Evolutionary conservation across 2,797 vertebrate species (phyloP).

Genomic region (Masticophis lateralis): DNA sequence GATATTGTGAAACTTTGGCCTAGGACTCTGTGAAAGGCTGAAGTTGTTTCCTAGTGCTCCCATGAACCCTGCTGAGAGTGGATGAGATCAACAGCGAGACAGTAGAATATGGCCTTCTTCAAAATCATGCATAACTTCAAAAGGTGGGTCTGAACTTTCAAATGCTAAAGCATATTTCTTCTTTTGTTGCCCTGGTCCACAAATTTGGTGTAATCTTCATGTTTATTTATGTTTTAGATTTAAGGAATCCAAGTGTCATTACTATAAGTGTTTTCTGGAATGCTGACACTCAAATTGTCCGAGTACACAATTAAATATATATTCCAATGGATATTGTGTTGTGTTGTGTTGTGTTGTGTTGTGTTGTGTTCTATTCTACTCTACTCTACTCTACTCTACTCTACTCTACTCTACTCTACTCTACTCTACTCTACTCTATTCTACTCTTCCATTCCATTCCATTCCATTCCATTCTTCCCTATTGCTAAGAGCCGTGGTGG

Average conservation of each 20-base stretch:
- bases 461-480: too few species aligned
- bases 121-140: background rate
- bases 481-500: too few species aligned
- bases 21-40: background rate
- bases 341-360: too few species aligned
- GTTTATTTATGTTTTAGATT: background rate
- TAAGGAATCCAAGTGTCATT: background rate
- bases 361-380: fast-evolving
- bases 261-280: background rate
- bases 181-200: background rate
- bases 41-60: background rate
- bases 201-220: background rate
- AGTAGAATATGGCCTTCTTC: background rate
- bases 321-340: background rate
- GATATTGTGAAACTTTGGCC: background rate
- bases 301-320: background rate
- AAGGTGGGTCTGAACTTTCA: background rate
- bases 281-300: background rate
- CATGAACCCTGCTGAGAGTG: background rate
- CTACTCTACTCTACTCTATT: too few species aligned
- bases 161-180: background rate
- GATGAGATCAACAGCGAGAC: background rate
- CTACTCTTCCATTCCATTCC: background rate
- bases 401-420: too few species aligned
- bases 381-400: too few species aligned